A percentile compares a stretch with the other conserved stretches of the same genome.
phyloP scores from a whole-genome alignment of 2,113 vertebrate genomes.

The Bucco capensis region DNA sequence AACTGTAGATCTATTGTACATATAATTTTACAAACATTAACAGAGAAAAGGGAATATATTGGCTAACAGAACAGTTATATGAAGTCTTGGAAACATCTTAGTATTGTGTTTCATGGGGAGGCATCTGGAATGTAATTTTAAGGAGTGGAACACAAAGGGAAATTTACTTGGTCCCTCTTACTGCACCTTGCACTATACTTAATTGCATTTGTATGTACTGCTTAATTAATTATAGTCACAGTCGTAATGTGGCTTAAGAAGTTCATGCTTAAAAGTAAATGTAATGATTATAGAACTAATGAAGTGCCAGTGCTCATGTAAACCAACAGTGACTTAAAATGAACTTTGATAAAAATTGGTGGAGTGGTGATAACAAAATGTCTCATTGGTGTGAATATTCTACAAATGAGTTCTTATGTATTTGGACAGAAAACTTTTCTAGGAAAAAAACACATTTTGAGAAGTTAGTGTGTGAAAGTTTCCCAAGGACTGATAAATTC shows the following conservation, averaged over 20 bases:
- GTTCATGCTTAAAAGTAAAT: not conserved
- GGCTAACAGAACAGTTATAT: not conserved
- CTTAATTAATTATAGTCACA: not conserved
- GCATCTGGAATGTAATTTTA: not conserved
- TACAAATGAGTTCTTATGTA: not conserved
- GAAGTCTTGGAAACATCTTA: not conserved
- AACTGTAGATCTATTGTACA: not conserved
- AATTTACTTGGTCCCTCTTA: not conserved
- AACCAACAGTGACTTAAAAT: not conserved
- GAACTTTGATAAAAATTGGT: not conserved
- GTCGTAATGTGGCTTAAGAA: not conserved
- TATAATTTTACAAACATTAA: not conserved
- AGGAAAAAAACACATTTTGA: not conserved
- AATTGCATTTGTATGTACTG: not conserved
- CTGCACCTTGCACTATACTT: not conserved
- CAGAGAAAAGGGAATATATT: not conserved
- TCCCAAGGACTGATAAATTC: not conserved
- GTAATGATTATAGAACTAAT: not conserved
- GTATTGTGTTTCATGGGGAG: not conserved
- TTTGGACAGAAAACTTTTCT: not conserved
- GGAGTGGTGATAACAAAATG: not conserved
- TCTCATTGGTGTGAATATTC: not conserved
- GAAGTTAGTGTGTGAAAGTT: not conserved
- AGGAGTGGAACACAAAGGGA: not conserved
- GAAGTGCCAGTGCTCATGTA: not conserved